These are phyloP conservation scores for Empidonax alnorum DNA, from an alignment of 2,113 vertebrate genomes.

Conservation along the genomic window DNA sequence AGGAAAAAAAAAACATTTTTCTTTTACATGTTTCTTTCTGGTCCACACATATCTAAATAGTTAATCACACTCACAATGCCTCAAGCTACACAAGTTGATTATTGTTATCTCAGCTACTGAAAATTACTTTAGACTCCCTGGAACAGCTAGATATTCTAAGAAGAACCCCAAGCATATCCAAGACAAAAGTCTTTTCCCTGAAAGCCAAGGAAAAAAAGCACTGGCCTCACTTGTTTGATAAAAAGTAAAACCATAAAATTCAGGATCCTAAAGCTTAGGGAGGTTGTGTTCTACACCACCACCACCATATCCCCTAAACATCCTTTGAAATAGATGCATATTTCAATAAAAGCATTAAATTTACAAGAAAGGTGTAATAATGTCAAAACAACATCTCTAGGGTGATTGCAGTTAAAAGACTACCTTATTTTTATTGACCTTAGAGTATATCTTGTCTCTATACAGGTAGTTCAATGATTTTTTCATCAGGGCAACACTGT, in stretches of 20 bases:
- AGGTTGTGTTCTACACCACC: background rate
- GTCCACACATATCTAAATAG: background rate
- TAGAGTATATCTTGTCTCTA: background rate
- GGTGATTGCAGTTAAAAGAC: background rate
- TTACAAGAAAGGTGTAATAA: background rate
- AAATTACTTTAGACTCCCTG: background rate
- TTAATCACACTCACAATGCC: background rate
- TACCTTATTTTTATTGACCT: background rate
- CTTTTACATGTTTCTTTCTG: background rate
- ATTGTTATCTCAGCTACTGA: background rate
- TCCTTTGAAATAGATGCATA: background rate
- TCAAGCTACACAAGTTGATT: background rate
- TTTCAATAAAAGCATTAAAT: background rate
- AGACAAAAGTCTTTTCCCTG: background rate
- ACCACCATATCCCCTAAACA: background rate
- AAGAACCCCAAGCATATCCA: background rate
- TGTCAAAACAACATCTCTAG: background rate
- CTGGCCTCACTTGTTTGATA: background rate
- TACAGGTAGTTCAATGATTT: background rate
- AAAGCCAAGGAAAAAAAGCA: background rate
- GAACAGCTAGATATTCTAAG: background rate
- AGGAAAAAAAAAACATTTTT: background rate
- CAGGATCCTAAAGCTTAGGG: background rate
- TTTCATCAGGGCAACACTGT: background rate
- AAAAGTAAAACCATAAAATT: background rate